Conservation (phyloP, 53 echinoderm and acorn worm genomes). For the Stichopus horrens region DNA sequence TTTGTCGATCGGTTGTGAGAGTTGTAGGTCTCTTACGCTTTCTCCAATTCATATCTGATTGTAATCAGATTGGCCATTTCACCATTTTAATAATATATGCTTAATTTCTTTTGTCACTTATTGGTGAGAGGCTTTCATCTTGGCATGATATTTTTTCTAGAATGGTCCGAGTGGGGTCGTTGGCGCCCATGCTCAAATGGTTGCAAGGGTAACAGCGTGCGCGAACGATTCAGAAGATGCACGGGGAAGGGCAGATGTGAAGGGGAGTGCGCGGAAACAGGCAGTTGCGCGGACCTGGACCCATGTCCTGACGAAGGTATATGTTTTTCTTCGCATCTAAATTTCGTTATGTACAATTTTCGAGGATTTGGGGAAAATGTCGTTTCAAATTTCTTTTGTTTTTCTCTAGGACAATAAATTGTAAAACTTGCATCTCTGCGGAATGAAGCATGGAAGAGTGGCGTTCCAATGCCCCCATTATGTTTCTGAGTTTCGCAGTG, state of each 20-base stretch:
- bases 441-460: too few species aligned
- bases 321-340: too few species aligned
- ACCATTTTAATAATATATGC: background rate
- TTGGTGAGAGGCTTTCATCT: too few species aligned
- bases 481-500: too few species aligned
- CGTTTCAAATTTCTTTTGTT: too few species aligned
- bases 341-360: too few species aligned
- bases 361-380: too few species aligned
- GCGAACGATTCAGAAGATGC: background rate
- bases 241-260: background rate
- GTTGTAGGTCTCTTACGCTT: background rate
- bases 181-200: background rate
- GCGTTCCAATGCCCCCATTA: too few species aligned
- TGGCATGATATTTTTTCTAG: background rate
- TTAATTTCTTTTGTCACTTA: background rate
- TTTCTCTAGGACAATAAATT: too few species aligned
- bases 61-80: background rate
- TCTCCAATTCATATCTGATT: too few species aligned
- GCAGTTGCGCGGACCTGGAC: background rate
- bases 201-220: background rate
- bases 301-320: background rate
- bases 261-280: background rate
- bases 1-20: background rate
- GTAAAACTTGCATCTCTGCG: too few species aligned
- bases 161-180: background rate